Base-by-base conservation (phyloP, 2,888 invertebrate genomes). In the Acronicta leporina region DNA sequence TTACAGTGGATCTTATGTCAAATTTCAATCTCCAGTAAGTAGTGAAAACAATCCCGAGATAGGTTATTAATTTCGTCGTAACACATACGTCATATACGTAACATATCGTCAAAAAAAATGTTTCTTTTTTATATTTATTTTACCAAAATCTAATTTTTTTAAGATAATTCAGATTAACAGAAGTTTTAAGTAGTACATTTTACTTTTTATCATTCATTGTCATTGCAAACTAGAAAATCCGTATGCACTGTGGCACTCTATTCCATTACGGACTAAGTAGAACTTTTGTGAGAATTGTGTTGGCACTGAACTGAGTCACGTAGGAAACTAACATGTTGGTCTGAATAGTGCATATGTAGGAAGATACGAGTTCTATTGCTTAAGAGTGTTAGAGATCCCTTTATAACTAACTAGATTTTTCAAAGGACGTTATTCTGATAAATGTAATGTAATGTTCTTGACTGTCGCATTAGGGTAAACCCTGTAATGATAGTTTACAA, bases 251-350 rank as follows among this genome's bases (percentile, higher is more conserved):
- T 44, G 49, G 49, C 62, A 67, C 62, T 67, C 52, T 51, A 50
- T 67, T 62, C 73, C 46, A 73, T 69, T 73, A 53, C 43, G 14
- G 8, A 38, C 40, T 49, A 35, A 63, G 54, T 53, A 50, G 43
- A 63, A 64, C 25, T 63, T 63, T 44, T 56, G 54, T 45, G 41
- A 30, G 51, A 64, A 59, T 73, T 72, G 68, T 56, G 62, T 60
- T 74, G 76, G 73, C 65, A 65, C 30, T 41, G 65, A 16, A 33
- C 47, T 33, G 20, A 60, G 65, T 51, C 77, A 74, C 73, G 73
- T 74, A 55, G 60, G 14, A 30, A 33, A 68, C 57, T 51, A 58
- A 76, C 57, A 64, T 60, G 55, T 60, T 49, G 52, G 45, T 61
- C 25, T 58, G 58, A 63, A 76, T 58, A 50, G 56, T 63, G 69